phyloP scores from a whole-genome alignment of 2,113 vertebrate genomes.

The Peromyscus polionotus region DNA sequence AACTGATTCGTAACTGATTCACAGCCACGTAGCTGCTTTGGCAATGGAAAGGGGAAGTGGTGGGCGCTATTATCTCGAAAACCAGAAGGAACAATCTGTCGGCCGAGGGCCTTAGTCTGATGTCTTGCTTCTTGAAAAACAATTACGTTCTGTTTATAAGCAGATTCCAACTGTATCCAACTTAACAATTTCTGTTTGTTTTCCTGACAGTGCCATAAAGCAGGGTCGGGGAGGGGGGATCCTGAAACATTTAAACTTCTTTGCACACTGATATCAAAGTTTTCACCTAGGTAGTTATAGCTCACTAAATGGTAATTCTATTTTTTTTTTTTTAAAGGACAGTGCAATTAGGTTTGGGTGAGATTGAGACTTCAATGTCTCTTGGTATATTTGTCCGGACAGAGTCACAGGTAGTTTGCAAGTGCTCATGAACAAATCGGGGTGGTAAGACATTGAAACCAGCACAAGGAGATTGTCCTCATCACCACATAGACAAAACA shows the following conservation, averaged over 20 bases:
- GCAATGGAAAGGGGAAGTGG: background rate
- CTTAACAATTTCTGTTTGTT: background rate
- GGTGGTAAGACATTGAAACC: slow-evolving; percentile 89
- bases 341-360: slow-evolving; percentile 87
- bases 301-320: slow-evolving; percentile 83
- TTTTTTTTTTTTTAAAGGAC: slow-evolving; percentile 82
- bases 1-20: background rate
- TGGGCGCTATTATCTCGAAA: slow-evolving; percentile 3
- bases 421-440: slow-evolving; percentile 86
- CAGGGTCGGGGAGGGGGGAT: rapidly evolving
- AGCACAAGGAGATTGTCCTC: slow-evolving; percentile 89
- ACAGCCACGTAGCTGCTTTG: background rate
- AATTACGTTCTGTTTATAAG: background rate
- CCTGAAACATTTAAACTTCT: slow-evolving; percentile 80
- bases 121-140: slow-evolving; percentile 16
- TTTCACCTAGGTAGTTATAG: slow-evolving; percentile 61
- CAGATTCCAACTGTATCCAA: slow-evolving; percentile 19
- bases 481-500: slow-evolving; percentile 88
- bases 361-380: slow-evolving; percentile 87
- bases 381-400: slow-evolving; percentile 84
- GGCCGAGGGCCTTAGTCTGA: background rate
- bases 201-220: slow-evolving; percentile 1
- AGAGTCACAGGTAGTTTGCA: slow-evolving; percentile 89
- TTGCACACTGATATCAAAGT: slow-evolving; percentile 78
- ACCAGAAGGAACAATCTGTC: background rate